Conservation (phyloP, 2,797 vertebrate genomes). For the Manis crassicaudata region DNA sequence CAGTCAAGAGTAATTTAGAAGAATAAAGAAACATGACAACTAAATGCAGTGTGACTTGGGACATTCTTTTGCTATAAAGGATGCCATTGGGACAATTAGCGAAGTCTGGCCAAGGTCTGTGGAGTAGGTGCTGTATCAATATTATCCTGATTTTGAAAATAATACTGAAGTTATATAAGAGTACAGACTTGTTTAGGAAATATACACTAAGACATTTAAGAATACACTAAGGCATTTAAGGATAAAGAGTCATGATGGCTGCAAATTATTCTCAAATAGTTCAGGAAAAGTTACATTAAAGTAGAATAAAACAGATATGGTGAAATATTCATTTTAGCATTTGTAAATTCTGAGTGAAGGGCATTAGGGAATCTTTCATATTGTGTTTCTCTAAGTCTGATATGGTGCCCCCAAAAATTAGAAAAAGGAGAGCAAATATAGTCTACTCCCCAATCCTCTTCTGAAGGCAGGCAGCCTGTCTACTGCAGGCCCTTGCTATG, state of each 20-base stretch:
- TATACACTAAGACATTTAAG: background rate
- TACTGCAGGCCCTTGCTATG: too few relatives aligned
- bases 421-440: background rate
- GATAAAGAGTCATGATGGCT: background rate
- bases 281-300: background rate
- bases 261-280: background rate
- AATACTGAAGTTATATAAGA: background rate
- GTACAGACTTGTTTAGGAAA: background rate
- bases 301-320: background rate
- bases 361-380: background rate
- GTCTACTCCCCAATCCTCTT: background rate
- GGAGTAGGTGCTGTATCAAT: background rate
- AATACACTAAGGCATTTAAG: background rate
- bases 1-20: background rate
- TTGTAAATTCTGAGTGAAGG: background rate
- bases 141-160: background rate
- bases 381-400: background rate
- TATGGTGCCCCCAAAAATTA: background rate
- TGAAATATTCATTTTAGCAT: slow-evolving; percentile 3
- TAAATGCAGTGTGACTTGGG: background rate
- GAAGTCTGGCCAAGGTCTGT: background rate
- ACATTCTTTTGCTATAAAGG: background rate
- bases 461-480: background rate
- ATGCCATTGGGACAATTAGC: background rate
- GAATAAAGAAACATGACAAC: background rate